phyloP scores from a whole-genome alignment of 2,797 vertebrate species.

The Eulemur albifrons region DNA sequence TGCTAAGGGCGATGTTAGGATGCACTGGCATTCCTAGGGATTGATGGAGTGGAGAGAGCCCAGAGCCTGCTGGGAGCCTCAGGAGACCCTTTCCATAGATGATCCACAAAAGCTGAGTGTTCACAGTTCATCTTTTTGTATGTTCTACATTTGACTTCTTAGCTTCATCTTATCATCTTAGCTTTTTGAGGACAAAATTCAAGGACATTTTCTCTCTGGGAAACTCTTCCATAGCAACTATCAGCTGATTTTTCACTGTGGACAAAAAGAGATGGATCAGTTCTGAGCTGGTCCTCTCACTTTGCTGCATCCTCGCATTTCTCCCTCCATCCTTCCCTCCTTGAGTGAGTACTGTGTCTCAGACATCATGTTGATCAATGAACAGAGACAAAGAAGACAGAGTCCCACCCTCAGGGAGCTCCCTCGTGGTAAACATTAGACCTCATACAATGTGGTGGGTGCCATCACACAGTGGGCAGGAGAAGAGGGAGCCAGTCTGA shows the following conservation, averaged over 20 bases:
- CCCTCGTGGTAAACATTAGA: neutral
- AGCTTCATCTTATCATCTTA: neutral
- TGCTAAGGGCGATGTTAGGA: neutral
- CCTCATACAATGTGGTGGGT: neutral
- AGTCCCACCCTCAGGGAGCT: neutral
- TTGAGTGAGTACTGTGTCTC: neutral
- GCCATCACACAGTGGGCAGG: neutral
- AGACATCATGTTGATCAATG: neutral
- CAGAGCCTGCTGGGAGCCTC: neutral
- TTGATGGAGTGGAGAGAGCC: neutral
- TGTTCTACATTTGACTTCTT: neutral
- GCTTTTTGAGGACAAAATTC: neutral
- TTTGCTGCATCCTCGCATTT: no score
- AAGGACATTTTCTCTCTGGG: neutral
- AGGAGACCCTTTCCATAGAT: neutral
- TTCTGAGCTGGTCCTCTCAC: neutral
- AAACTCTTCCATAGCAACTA: neutral
- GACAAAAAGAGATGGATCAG: neutral
- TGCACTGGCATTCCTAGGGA: neutral
- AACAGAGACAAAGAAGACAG: neutral
- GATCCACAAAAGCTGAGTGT: neutral
- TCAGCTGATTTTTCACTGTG: neutral
- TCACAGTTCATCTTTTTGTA: neutral
- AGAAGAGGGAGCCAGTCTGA: neutral
- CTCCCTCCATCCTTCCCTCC: neutral